Conservation (phyloP, 1,140 invertebrate species). For the Leguminivora glycinivorella region DNA sequence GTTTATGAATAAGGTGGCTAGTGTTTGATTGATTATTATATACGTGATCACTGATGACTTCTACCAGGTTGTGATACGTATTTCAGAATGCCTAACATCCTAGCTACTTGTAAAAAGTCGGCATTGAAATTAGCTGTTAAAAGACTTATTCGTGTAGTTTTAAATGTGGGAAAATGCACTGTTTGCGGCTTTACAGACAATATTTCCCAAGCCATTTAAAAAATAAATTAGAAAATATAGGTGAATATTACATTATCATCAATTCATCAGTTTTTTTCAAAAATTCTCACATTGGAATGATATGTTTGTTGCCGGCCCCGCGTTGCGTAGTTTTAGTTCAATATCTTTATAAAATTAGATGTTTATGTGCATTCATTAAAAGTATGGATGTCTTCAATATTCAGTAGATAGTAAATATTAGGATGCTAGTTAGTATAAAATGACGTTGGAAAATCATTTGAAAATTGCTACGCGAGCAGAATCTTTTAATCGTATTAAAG, state of each 20-base stretch:
- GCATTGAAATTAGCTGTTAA: not conserved
- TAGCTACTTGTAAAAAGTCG: not conserved
- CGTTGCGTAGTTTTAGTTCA: constrained; percentile 68
- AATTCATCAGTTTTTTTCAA: not conserved
- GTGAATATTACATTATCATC: too few species aligned
- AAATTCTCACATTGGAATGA: constrained; percentile 47
- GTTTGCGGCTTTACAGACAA: not conserved
- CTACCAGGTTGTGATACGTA: not conserved
- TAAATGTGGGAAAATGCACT: not conserved
- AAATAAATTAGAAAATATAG: not conserved
- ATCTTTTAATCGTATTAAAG: constrained; percentile 32
- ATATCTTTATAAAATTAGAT: constrained; percentile 72
- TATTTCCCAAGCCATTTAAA: not conserved
- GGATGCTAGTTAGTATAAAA: constrained; percentile 78
- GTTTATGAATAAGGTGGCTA: too few species aligned
- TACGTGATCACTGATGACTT: too few species aligned
- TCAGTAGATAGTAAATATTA: constrained; percentile 77
- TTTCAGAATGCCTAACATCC: not conserved
- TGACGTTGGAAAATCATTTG: constrained; percentile 57
- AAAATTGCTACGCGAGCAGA: constrained; percentile 45
- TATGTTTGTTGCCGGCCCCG: constrained; percentile 54
- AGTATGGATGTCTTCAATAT: constrained; percentile 68
- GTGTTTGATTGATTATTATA: not conserved
- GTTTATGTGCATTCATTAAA: constrained; percentile 69
- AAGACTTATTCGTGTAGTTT: not conserved